Evolutionary conservation across 2,797 vertebrate species (phyloP).

Genomic region (Trachurus trachurus): DNA sequence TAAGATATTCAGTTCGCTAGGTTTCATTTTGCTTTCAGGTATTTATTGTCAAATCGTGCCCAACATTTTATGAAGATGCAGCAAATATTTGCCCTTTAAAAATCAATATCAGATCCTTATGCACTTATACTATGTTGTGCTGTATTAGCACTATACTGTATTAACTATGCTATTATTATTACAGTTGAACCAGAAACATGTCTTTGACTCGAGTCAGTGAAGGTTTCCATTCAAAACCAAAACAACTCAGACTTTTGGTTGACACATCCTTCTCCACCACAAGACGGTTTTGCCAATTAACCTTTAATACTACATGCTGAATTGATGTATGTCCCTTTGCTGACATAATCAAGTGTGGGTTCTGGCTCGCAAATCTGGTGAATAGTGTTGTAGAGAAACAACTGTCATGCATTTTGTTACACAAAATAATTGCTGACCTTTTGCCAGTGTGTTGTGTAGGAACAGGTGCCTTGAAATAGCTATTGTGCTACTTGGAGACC

Average conservation of each 20-base stretch:
- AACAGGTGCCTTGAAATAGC: slow-evolving; percentile 43
- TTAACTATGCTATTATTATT: neutral
- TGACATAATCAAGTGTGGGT: slow-evolving; percentile 3
- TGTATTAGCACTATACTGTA: neutral
- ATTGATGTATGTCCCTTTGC: slow-evolving; percentile 25
- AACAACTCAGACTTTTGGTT: slow-evolving; percentile 4
- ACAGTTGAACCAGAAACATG: neutral
- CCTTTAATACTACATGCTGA: slow-evolving; percentile 30
- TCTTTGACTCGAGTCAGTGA: neutral
- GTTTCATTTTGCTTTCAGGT: slow-evolving; percentile 15
- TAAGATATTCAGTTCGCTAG: neutral
- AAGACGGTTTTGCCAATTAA: slow-evolving; percentile 25
- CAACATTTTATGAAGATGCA: slow-evolving; percentile 4
- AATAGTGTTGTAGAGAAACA: slow-evolving; percentile 28
- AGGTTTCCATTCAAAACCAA: neutral
- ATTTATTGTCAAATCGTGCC: slow-evolving; percentile 6
- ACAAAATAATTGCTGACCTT: slow-evolving; percentile 62
- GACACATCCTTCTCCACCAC: neutral
- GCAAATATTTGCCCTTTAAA: slow-evolving; percentile 10
- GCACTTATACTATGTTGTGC: neutral
- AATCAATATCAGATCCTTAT: slow-evolving; percentile 1
- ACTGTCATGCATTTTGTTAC: slow-evolving; percentile 26
- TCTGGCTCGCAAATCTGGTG: slow-evolving; percentile 3
- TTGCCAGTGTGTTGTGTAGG: slow-evolving; percentile 42
- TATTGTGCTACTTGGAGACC: slow-evolving; percentile 18